Conservation (phyloP, 2,888 invertebrate genomes). For the Agonopterix heracliana region DNA sequence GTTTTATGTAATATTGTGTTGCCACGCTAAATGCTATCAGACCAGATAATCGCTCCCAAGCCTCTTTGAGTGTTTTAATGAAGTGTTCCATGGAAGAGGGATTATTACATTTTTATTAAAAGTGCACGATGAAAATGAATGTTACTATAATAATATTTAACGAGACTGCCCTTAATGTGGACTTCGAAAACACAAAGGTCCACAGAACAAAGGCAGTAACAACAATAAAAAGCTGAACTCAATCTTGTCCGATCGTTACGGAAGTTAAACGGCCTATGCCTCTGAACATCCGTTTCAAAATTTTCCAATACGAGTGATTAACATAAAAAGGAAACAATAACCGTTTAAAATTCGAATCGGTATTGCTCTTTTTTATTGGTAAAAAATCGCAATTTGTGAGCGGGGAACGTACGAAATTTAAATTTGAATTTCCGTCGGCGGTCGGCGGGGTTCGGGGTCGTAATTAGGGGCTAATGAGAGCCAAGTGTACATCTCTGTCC, state of each 20-base stretch:
- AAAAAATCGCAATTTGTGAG: constrained; percentile 64
- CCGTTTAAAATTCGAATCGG: constrained; percentile 69
- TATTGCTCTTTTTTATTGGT: constrained; percentile 61
- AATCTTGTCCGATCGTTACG: constrained; percentile 52
- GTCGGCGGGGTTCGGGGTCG: constrained; percentile 33
- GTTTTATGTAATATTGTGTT: constrained; percentile 58
- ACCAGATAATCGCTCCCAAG: constrained; percentile 58
- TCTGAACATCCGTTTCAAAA: constrained; percentile 56
- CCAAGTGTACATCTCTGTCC: constrained; percentile 43
- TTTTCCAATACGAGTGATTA: constrained; percentile 67
- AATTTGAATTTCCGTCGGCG: constrained; percentile 64
- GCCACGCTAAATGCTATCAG: constrained; percentile 49
- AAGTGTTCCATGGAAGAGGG: constrained; percentile 52
- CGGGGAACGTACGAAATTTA: constrained; percentile 55
- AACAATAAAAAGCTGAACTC: constrained; percentile 59
- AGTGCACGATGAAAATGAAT: constrained; percentile 6
- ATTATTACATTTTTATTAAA: constrained; percentile 62
- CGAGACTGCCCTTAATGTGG: constrained; percentile 29
- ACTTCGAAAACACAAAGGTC: constrained; percentile 43
- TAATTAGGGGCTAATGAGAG: constrained; percentile 72
- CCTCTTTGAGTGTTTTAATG: constrained; percentile 61
- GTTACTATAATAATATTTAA: constrained; percentile 14
- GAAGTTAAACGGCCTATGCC: constrained; percentile 48
- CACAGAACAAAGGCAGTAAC: constrained; percentile 49
- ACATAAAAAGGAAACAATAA: constrained; percentile 74